A percentile compares a stretch with the other conserved stretches of the same genome.
These are phyloP conservation scores for Deilephila porcellus DNA, from an alignment of 2,888 invertebrate species.

Conservation along the genomic window DNA sequence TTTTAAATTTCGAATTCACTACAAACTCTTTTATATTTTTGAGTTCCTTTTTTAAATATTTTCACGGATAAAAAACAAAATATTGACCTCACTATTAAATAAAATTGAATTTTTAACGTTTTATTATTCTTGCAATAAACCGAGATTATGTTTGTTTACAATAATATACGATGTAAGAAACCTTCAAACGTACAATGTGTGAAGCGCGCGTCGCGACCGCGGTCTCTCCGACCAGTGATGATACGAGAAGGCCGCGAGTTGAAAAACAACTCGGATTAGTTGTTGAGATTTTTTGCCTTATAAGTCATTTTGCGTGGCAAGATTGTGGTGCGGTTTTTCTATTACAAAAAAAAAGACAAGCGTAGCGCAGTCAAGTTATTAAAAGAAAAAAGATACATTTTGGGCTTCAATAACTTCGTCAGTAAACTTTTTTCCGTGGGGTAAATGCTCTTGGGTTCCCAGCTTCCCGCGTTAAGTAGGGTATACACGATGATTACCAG, in stretches of 20 bases:
- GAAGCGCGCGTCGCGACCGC: background rate
- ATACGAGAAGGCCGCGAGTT: constrained; percentile 6
- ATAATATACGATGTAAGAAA: background rate
- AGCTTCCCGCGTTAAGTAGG: too few species aligned
- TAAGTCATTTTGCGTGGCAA: background rate
- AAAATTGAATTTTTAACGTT: background rate
- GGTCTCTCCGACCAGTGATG: background rate
- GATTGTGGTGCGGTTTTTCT: background rate
- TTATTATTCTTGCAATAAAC: background rate
- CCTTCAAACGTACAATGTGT: background rate
- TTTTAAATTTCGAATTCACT: too few species aligned
- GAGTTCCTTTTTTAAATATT: too few species aligned
- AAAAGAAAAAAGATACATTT: too few species aligned
- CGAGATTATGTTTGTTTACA: background rate
- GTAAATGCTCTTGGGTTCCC: too few species aligned
- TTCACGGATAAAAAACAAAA: background rate
- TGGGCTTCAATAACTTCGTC: too few species aligned
- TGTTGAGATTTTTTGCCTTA: background rate
- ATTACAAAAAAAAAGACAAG: background rate
- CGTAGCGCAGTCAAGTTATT: too few species aligned
- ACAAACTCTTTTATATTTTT: too few species aligned
- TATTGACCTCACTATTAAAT: background rate
- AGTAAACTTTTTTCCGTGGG: too few species aligned
- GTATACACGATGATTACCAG: too few species aligned
- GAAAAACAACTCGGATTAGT: background rate